phyloP scores from a whole-genome alignment of 2,888 invertebrate genomes.

The Resseliella maxima region DNA sequence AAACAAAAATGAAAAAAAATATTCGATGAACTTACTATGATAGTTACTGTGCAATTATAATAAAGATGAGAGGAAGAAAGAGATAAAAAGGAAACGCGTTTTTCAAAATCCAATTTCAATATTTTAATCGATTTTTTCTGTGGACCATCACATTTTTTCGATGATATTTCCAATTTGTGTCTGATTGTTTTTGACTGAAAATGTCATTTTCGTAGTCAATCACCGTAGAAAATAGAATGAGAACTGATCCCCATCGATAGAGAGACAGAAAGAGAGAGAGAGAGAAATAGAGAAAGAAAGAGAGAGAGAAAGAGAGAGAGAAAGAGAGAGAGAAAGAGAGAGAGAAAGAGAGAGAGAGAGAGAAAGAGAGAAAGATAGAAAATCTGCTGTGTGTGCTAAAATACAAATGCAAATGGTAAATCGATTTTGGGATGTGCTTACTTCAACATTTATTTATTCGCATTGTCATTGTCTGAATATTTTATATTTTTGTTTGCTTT shows the following conservation, averaged over 20 bases:
- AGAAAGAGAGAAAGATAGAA: too few relatives aligned
- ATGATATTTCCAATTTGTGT: not conserved
- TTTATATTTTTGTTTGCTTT: not conserved
- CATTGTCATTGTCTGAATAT: not conserved
- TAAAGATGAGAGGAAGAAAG: too few relatives aligned
- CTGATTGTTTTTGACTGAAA: not conserved
- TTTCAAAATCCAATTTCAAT: not conserved
- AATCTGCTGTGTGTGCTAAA: too few relatives aligned
- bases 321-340: too few relatives aligned
- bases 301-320: too few relatives aligned
- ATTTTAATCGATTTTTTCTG: not conserved
- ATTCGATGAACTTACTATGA: too few relatives aligned
- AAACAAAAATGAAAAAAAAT: too few relatives aligned
- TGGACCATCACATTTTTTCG: not conserved
- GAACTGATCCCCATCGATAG: not conserved
- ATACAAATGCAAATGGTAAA: not conserved
- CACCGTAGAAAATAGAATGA: too few relatives aligned
- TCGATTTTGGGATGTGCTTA: not conserved
- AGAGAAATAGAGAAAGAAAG: too few relatives aligned
- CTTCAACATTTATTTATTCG: not conserved
- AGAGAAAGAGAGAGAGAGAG: too few relatives aligned
- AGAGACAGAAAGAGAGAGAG: too few relatives aligned
- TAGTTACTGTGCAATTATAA: too few relatives aligned
- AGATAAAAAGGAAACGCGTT: not conserved
- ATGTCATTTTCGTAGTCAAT: not conserved